A percentile compares a stretch with the other conserved stretches of the same genome.
These are phyloP conservation scores for Frankliniella intonsa DNA, from an alignment of 2,888 invertebrate species.

Conservation along the genomic window DNA sequence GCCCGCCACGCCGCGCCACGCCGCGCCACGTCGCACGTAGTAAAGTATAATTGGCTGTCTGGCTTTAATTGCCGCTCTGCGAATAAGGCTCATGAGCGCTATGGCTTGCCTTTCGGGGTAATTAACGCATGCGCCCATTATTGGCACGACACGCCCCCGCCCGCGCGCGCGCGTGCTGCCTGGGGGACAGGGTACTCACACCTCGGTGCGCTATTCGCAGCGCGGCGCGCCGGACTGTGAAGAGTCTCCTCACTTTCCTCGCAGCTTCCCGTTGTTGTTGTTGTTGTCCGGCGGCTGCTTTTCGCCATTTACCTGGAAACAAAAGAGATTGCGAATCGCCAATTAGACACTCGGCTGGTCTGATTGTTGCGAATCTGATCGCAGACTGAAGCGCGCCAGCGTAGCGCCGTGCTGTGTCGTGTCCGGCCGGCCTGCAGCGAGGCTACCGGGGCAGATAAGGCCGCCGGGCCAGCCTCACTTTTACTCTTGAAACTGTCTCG, in stretches of 20 bases:
- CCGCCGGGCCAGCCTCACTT: neutral
- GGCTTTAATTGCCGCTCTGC: neutral
- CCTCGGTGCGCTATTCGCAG: neutral
- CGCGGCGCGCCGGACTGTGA: neutral
- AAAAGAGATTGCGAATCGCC: neutral
- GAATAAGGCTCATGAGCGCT: no score
- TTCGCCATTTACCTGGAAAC: neutral
- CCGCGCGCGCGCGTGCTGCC: neutral
- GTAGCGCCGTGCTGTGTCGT: neutral
- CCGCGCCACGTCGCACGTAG: neutral
- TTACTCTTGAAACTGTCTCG: neutral
- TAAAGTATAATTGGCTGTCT: neutral
- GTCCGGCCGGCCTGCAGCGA: neutral
- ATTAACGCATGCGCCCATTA: neutral
- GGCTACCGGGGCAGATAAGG: neutral
- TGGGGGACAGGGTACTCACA: no score
- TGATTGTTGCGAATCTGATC: neutral
- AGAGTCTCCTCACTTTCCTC: neutral
- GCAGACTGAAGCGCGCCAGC: neutral
- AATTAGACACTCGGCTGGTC: neutral
- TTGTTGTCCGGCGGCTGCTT: no score
- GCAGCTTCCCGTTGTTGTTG: neutral
- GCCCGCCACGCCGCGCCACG: neutral
- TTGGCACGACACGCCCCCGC: neutral
- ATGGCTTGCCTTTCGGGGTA: neutral